Evolutionary conservation across 2,888 invertebrate genomes (phyloP).

Genomic region (Lepidochitona cinerea): DNA sequence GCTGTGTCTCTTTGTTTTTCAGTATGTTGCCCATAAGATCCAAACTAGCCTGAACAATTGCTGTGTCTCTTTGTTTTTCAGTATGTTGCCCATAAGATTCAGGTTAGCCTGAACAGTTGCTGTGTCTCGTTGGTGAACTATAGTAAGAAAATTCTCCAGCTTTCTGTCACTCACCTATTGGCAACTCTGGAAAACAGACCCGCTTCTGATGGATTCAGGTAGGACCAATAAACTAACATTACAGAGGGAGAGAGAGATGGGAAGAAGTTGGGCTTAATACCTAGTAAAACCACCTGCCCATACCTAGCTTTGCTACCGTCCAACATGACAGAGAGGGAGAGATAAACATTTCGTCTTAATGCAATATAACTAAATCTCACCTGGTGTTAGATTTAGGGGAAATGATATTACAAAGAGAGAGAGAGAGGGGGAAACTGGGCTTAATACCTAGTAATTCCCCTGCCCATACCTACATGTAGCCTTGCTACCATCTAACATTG

Average conservation of each 20-base stretch:
- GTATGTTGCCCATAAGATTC: slow-evolving; percentile 82
- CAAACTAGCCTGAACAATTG: background rate
- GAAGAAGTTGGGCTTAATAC: no score
- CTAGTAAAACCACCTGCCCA: no score
- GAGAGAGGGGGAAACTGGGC: no score
- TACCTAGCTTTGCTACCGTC: no score
- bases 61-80: slow-evolving; percentile 26
- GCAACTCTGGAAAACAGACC: slow-evolving; percentile 80
- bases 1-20: slow-evolving; percentile 79
- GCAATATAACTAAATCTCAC: background rate
- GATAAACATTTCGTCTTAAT: no score
- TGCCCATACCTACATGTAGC: background rate
- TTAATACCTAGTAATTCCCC: background rate
- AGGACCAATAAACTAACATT: background rate
- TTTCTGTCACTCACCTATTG: slow-evolving; percentile 82
- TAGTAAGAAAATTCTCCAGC: slow-evolving; percentile 80
- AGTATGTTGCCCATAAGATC: no score
- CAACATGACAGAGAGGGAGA: no score
- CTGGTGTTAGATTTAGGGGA: background rate
- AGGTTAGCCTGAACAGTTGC: slow-evolving; percentile 82
- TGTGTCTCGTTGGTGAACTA: slow-evolving; percentile 80
- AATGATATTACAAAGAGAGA: no score
- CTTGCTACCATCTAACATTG: no score
- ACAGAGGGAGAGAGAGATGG: no score
- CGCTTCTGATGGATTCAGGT: slow-evolving; percentile 78